Evolutionary conservation across 35 echinoderm and acorn worm genomes (phyloP), one percentile per base, ranked within the genome.

Genomic region (Apostichopus japonicus): DNA sequence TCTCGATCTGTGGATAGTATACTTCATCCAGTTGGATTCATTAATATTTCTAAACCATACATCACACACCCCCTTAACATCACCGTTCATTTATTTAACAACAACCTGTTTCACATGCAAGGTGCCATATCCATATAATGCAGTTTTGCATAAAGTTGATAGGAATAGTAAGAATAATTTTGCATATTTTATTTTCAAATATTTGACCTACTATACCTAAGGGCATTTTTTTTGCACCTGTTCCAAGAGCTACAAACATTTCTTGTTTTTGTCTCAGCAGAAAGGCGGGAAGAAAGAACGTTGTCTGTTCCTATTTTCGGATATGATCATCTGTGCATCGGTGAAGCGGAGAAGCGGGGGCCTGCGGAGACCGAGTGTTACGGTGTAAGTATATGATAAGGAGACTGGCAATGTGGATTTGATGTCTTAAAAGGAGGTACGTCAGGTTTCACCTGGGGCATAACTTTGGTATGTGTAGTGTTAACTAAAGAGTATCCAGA

Each of bases 251-350:
- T 44, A 44, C 33, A 44, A 44, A 67, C 13, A 23, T 83, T 93
- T 83, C 72, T 53, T 93, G 21, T 44, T 44, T 79, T 76, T 91
- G 25, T 65, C 84, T 53, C 56, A 77, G 82, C 95, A 96, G 92
- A 96, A 98, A 96, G 95, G 93, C 65, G 93, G 94, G 5, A 96
- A 95, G 89, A 98, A 98, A 86, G 97, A 98, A 55, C 77, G 93
- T 59, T 96, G 95, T 70, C n/a, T 98, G 11, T 98, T 98, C 72
- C 83, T 98, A 65, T 98, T 98, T 77, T 98, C 97, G 51, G 97
- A 98, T 93, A 93, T 98, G 72, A 65, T 98, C 10, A 93, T 98
- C 67, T 98, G 95, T 92, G 95, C 97, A 25, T 94, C 86, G 2
- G 97, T 98, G 71, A 98, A 98, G 82, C 91, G 97, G 54, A 92